Percentiles rank a stretch among this genome's conserved stretches.
These are phyloP conservation scores for Nudaria mundana DNA, from an alignment of 2,888 invertebrate genomes.

Conservation along the genomic window DNA sequence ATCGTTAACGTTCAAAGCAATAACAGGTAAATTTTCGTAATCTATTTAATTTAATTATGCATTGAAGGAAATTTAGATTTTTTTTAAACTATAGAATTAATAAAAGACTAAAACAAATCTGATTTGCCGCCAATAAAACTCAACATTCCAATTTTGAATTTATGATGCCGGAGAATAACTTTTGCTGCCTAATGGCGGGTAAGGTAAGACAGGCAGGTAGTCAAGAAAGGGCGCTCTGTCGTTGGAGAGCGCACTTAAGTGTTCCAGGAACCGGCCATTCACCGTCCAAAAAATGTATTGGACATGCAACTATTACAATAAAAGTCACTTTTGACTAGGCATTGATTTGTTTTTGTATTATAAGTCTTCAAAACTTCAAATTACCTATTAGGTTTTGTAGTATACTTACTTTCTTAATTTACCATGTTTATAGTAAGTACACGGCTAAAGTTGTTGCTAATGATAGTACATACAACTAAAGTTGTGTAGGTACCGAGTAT, in stretches of 20 bases:
- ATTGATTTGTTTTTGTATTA: too few relatives aligned
- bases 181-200: conserved; percentile 38
- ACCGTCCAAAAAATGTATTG: conserved; percentile 1
- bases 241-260: conserved; percentile 44
- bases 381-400: too few relatives aligned
- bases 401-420: too few relatives aligned
- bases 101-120: conserved; percentile 30
- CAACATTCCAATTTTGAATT: conserved; percentile 38
- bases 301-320: too few relatives aligned
- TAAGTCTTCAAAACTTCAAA: neutral
- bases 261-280: conserved; percentile 50
- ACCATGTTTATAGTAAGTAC: neutral
- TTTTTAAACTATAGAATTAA: too few relatives aligned
- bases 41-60: neutral
- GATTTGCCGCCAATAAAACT: conserved; percentile 38
- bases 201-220: conserved; percentile 51
- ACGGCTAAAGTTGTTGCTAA: too few relatives aligned
- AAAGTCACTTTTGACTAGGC: too few relatives aligned
- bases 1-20: too few relatives aligned
- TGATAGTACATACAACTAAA: neutral
- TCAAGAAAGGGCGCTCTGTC: conserved; percentile 31
- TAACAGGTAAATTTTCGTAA: too few relatives aligned
- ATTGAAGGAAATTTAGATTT: neutral
- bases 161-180: conserved; percentile 35
- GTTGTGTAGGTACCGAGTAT: neutral